phyloP scores from a whole-genome alignment of 2,113 vertebrate genomes.

The Isurus oxyrinchus region DNA sequence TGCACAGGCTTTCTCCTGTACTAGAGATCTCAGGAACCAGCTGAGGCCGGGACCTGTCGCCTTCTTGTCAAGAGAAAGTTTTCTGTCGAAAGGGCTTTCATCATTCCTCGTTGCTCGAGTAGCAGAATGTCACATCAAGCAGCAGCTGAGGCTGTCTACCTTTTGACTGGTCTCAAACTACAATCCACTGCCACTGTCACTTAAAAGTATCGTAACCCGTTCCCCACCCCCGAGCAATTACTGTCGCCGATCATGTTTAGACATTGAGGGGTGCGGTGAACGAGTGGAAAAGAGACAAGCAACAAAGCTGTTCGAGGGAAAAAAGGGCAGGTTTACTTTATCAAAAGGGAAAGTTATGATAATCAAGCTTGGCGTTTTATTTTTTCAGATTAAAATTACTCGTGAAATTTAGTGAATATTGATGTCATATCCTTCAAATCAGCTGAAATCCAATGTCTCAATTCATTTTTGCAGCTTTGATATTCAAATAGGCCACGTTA shows the following conservation, averaged over 20 bases:
- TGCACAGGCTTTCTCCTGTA: slow-evolving; percentile 65
- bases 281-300: slow-evolving; percentile 43
- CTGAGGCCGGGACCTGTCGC: slow-evolving; percentile 85
- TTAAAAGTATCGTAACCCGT: slow-evolving; percentile 53
- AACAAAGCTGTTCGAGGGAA: background rate
- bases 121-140: slow-evolving; percentile 90
- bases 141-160: slow-evolving; percentile 88
- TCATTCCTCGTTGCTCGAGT: slow-evolving; percentile 73
- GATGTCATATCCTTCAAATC: background rate
- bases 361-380: background rate
- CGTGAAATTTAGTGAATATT: background rate
- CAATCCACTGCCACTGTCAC: slow-evolving; percentile 87
- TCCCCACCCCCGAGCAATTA: slow-evolving; percentile 73
- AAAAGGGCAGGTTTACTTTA: slow-evolving; percentile 35
- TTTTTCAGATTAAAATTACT: background rate
- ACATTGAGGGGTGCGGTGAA: slow-evolving; percentile 66
- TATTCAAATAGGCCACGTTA: background rate
- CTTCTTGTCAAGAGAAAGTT: slow-evolving; percentile 87
- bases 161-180: slow-evolving; percentile 89
- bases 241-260: slow-evolving; percentile 79
- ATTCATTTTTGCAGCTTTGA: background rate
- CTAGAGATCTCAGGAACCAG: slow-evolving; percentile 70
- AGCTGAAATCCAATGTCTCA: slow-evolving; percentile 3
- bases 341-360: slow-evolving; percentile 34
- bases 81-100: slow-evolving; percentile 88